These are phyloP conservation scores for Drosophila atripex DNA, from an alignment of 2,888 invertebrate genomes.

Conservation along the genomic window DNA sequence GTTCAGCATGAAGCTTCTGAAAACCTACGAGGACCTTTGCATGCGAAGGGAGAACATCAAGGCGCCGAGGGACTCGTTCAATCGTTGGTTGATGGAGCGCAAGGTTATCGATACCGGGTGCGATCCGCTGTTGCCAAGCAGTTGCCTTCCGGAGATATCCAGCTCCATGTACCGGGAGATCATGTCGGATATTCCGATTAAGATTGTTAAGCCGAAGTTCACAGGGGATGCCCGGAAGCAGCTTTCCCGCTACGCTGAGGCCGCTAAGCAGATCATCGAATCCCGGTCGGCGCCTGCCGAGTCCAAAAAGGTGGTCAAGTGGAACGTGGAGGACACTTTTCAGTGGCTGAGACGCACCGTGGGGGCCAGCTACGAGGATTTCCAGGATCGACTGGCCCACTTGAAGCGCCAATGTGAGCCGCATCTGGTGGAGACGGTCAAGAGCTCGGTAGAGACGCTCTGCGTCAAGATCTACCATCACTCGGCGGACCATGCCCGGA, in stretches of 20 bases:
- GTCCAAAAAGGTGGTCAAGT: conserved; percentile 98
- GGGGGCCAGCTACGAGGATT: conserved; percentile 97
- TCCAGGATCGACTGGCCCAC: conserved; percentile 91
- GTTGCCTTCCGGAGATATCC: conserved; percentile 96
- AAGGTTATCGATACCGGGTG: conserved; percentile 95
- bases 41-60: conserved; percentile 96
- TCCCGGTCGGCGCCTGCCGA: conserved; percentile 96
- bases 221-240: conserved; percentile 98
- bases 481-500: conserved; percentile 95
- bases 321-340: conserved; percentile 99
- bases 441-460: conserved; percentile 96
- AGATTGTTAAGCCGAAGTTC: conserved; percentile 96
- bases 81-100: conserved; percentile 97
- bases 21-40: conserved; percentile 97
- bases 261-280: conserved; percentile 98
- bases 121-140: conserved; percentile 95
- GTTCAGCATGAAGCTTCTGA: conserved; percentile 92
- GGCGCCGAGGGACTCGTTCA: conserved; percentile 98
- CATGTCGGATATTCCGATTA: conserved; percentile 99
- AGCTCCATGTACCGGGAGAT: conserved; percentile 98
- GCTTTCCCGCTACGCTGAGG: conserved; percentile 96
- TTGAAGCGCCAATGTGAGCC: conserved; percentile 98
- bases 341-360: conserved; percentile 97
- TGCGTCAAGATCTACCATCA: conserved; percentile 96
- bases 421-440: conserved; percentile 96